Conservation (phyloP, 2,797 vertebrate genomes). For the Trematomus bernacchii region DNA sequence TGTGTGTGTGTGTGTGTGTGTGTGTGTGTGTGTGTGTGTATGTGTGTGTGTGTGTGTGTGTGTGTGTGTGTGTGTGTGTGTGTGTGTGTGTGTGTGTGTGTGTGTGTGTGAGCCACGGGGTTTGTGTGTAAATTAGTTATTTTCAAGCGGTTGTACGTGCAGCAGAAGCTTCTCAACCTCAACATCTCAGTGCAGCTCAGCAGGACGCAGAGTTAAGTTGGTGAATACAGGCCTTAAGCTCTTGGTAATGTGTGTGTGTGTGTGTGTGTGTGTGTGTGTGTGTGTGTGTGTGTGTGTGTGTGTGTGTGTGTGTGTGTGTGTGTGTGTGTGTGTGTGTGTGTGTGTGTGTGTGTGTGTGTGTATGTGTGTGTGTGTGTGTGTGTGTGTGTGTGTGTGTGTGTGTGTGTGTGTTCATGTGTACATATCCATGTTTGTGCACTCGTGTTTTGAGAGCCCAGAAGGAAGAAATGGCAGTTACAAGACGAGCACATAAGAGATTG, state of each 20-base stretch:
- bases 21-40: conserved; percentile 1
- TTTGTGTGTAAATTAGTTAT: conserved; percentile 44
- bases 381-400: no score
- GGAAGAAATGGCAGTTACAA: conserved; percentile 26
- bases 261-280: no score
- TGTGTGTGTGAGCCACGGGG: background rate
- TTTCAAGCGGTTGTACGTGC: conserved; percentile 45
- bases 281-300: no score
- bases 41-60: no score
- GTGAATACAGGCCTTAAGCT: conserved; percentile 13
- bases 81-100: conserved; percentile 18
- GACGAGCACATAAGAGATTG: conserved; percentile 24
- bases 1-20: background rate
- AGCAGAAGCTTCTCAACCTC: conserved; percentile 49
- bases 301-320: no score
- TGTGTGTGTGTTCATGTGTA: no score
- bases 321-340: no score
- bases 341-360: no score
- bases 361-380: no score
- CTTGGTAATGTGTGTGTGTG: conserved; percentile 8
- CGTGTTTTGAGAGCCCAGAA: conserved; percentile 8
- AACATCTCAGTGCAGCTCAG: conserved; percentile 58
- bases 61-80: no score
- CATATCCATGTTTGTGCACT: background rate
- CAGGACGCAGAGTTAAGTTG: conserved; percentile 43